Percentiles rank a stretch among this genome's conserved stretches.
Evolutionary conservation across 1,140 invertebrate species (phyloP).

Genomic region (Cryptotermes secundus): DNA sequence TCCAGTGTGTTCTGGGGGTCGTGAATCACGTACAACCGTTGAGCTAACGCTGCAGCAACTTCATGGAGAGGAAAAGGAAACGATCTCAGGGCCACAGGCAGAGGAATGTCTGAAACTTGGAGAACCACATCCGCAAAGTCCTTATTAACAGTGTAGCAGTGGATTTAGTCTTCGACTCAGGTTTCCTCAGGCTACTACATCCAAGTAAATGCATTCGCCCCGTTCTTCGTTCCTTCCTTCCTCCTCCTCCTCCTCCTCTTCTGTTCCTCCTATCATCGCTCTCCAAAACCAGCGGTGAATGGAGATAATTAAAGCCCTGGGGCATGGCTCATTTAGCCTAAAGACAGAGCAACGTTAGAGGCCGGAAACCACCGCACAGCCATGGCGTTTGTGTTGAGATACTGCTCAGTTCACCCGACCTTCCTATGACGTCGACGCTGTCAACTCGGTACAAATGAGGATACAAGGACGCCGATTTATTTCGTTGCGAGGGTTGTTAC

Average conservation of each 20-base stretch:
- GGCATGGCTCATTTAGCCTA: slow-evolving; percentile 3
- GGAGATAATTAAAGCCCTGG: slow-evolving; percentile 19
- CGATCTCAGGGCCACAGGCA: background rate
- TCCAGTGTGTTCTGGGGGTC: background rate
- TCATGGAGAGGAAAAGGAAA: background rate
- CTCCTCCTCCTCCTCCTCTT: background rate
- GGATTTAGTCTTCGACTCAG: background rate
- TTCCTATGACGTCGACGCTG: background rate
- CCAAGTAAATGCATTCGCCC: background rate
- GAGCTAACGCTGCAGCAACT: background rate
- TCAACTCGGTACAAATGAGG: background rate
- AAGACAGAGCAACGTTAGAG: slow-evolving; percentile 1
- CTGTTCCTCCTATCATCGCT: background rate
- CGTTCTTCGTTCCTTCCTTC: slow-evolving; percentile 1
- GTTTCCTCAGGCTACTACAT: slow-evolving; percentile 1
- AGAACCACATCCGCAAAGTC: background rate
- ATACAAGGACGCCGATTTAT: slow-evolving; percentile 19
- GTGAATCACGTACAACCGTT: background rate
- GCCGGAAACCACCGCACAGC: background rate
- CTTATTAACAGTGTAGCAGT: background rate
- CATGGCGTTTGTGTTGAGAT: background rate
- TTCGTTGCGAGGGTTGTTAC: background rate
- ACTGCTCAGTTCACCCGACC: background rate
- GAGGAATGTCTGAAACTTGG: background rate
- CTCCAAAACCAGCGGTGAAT: slow-evolving; percentile 15